A percentile compares a stretch with the other conserved stretches of the same genome.
Conservation (phyloP, 2,888 invertebrate species). For the Polyommatus icarus region DNA sequence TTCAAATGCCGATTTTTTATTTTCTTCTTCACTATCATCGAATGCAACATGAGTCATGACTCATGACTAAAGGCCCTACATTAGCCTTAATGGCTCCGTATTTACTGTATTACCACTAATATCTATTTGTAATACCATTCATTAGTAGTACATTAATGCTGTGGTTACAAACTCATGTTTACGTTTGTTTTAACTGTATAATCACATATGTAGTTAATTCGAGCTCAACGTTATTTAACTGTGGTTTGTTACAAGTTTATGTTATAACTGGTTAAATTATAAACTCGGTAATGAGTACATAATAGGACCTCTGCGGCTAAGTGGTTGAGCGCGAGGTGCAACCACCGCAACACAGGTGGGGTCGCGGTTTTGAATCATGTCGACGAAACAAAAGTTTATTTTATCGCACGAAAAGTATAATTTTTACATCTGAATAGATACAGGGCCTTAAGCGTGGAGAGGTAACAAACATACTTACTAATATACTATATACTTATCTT, state of each 20-base stretch:
- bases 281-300: neutral
- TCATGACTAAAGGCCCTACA: neutral
- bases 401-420: too few relatives aligned
- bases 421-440: too few relatives aligned
- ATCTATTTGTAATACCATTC: constrained; percentile 14
- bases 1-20: too few relatives aligned
- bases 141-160: neutral
- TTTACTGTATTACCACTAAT: neutral
- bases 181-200: neutral
- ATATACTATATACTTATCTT: too few relatives aligned
- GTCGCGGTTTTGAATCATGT: too few relatives aligned
- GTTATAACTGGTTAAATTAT: neutral
- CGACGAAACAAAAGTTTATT: too few relatives aligned
- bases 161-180: neutral
- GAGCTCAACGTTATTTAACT: neutral
- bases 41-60: too few relatives aligned
- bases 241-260: neutral
- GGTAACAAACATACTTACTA: too few relatives aligned
- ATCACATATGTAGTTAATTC: neutral
- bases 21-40: too few relatives aligned
- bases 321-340: neutral
- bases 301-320: neutral
- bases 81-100: neutral
- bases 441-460: too few relatives aligned
- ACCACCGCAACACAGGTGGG: too few relatives aligned